Evolutionary conservation across 2,113 vertebrate species (phyloP), one percentile per base, ranked within the genome.

Genomic region (Synodontis membranacea): DNA sequence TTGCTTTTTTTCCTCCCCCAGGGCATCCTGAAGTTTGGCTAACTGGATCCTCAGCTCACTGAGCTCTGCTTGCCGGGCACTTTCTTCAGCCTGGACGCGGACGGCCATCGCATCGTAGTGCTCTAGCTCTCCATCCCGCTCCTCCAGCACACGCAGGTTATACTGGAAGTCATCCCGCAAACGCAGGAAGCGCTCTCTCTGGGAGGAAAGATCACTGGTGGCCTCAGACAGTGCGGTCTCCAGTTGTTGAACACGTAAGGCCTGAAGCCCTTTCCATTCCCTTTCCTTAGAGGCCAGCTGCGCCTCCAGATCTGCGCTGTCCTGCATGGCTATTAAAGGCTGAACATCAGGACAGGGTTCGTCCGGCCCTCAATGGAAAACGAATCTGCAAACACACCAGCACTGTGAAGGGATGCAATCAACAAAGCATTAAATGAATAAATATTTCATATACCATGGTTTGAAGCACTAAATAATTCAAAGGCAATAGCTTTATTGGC

Each of bases 131-230:
- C 8, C 85, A 85, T 96, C 96, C 72, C 95, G 92, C 88, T 96
- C 95, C 83, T 94, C 95, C 84, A 97, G 89, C 84, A 96, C 90
- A 64, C 80, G 86, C 76, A 96, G 89, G 88, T 97, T 97, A 89
- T 94, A 95, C 42, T 93, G 84, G 39, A 97, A 97, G 87, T 96
- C 95, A 80, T 96, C 94, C 88, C 89, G 94, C 68, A 97, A 88
- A 19, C 86, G 80, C 60, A 78, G 88, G 82, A 95, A 93, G 80
- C 91, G 90, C 11, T 91, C 92, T 84, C 87, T 92, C 31, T 91
- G 75, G 60, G 91, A 91, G 54, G 89, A 86, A 86, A 96, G 93
- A 84, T 90, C 91, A 68, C 87, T 74, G 82, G 85, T 72, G 1
- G 93, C 42, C 4, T 91, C 92, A 87, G 54, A 92, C 31, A 96